Conservation (phyloP, 2,888 invertebrate species). For the Scaptomyza caliginosa region DNA sequence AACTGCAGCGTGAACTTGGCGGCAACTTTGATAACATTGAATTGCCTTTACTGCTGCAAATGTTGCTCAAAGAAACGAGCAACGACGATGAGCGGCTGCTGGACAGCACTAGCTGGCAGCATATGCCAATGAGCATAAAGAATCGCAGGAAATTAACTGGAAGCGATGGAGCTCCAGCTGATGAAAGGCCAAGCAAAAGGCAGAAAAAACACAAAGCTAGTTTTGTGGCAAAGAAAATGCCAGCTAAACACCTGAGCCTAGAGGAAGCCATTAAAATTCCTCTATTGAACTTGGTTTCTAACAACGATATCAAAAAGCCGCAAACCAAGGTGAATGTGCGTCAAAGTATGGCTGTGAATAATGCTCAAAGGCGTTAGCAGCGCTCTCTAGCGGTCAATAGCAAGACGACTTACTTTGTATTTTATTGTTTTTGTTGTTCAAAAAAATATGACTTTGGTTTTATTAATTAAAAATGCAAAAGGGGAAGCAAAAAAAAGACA, state of each 20-base stretch:
- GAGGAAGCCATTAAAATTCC: neutral
- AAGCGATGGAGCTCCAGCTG: neutral
- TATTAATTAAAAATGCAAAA: neutral
- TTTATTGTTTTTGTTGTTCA: neutral
- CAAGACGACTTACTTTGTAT: neutral
- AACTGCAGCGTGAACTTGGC: slow-evolving; percentile 64
- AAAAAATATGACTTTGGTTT: neutral
- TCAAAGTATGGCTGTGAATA: slow-evolving; percentile 4
- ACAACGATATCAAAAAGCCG: neutral
- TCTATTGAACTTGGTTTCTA: neutral
- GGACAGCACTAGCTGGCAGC: neutral
- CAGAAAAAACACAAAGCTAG: neutral
- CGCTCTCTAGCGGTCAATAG: neutral
- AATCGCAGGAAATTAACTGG: neutral
- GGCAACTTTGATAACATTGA: slow-evolving; percentile 57
- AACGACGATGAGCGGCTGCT: neutral
- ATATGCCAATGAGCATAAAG: neutral
- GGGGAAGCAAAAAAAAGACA: neutral
- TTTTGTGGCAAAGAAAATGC: too few species aligned
- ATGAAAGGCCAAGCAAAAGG: neutral
- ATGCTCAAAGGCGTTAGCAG: neutral
- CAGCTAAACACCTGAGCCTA: neutral
- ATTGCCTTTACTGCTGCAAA: slow-evolving; percentile 76
- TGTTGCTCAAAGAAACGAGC: slow-evolving; percentile 37
- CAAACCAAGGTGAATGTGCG: slow-evolving; percentile 18